A percentile compares a stretch with the other conserved stretches of the same genome.
Conservation (phyloP, 2,113 vertebrate species). For the Glaucomys volans region DNA sequence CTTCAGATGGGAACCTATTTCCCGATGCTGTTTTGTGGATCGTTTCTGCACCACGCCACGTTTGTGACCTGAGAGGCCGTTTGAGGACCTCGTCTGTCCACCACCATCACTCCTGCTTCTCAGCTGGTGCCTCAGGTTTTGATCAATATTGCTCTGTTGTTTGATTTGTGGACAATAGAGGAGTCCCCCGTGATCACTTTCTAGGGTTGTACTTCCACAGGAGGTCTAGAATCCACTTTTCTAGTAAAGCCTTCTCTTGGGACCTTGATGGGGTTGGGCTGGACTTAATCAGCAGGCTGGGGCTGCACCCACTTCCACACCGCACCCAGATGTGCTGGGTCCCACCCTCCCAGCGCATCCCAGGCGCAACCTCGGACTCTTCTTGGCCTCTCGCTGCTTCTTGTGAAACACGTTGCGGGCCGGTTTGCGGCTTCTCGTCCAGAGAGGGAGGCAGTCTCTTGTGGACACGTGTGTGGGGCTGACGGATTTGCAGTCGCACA, state of each 20-base stretch:
- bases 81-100: fast-evolving
- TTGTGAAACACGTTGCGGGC: not conserved
- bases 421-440: not conserved
- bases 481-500: fast-evolving
- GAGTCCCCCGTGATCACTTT: not conserved
- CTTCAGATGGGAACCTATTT: not conserved
- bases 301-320: not conserved
- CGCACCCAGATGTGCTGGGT: not conserved
- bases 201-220: not conserved
- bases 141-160: not conserved
- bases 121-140: not conserved
- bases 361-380: no score
- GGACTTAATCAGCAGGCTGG: not conserved
- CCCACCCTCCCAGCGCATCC: fast-evolving
- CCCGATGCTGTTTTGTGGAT: not conserved
- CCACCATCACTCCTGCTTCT: not conserved
- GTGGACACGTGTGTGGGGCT: fast-evolving
- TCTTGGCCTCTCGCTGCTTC: not conserved
- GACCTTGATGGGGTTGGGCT: not conserved
- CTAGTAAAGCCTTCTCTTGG: not conserved
- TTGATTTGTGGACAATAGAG: not conserved
- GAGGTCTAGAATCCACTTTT: not conserved
- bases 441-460: not conserved
- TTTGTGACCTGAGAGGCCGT: fast-evolving
- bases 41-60: not conserved